These are phyloP conservation scores for Deilephila elpenor DNA, from an alignment of 2,888 invertebrate species.

Conservation along the genomic window DNA sequence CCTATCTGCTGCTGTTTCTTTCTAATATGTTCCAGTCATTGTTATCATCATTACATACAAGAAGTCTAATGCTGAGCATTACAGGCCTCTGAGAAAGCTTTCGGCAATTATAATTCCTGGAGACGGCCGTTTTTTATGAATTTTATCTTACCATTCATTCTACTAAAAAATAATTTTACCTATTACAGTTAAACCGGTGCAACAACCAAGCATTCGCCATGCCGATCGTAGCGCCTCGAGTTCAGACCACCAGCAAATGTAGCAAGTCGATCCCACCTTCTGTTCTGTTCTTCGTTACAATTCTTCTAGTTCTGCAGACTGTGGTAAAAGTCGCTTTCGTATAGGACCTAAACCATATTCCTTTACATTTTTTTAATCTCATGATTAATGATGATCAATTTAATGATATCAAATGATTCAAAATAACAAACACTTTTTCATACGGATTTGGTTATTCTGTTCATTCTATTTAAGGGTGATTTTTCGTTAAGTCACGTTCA, in stretches of 20 bases:
- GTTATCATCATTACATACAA: no score
- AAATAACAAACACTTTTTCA: no score
- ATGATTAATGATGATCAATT: no score
- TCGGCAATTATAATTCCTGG: no score
- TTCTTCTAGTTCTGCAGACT: slow-evolving; percentile 72
- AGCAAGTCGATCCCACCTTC: slow-evolving; percentile 59
- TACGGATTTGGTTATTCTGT: background rate
- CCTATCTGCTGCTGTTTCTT: no score
- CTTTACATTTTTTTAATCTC: no score
- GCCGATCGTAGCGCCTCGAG: slow-evolving; percentile 56
- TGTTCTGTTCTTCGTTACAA: slow-evolving; percentile 72
- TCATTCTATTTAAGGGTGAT: background rate
- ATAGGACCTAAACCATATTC: slow-evolving; percentile 40
- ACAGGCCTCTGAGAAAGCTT: no score
- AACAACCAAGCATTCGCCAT: slow-evolving; percentile 72
- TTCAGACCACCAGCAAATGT: slow-evolving; percentile 44
- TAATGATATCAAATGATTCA: no score
- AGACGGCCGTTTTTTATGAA: background rate
- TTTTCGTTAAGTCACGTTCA: background rate
- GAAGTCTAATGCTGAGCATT: no score
- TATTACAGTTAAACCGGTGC: slow-evolving; percentile 70
- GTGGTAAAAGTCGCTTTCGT: slow-evolving; percentile 72
- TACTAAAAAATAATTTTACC: background rate
- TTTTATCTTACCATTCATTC: background rate
- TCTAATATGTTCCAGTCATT: no score